Percentiles rank a stretch among this genome's conserved stretches.
Evolutionary conservation across 64 coral and sea anemone genomes (phyloP).

Genomic region (Stichodactyla helianthus): DNA sequence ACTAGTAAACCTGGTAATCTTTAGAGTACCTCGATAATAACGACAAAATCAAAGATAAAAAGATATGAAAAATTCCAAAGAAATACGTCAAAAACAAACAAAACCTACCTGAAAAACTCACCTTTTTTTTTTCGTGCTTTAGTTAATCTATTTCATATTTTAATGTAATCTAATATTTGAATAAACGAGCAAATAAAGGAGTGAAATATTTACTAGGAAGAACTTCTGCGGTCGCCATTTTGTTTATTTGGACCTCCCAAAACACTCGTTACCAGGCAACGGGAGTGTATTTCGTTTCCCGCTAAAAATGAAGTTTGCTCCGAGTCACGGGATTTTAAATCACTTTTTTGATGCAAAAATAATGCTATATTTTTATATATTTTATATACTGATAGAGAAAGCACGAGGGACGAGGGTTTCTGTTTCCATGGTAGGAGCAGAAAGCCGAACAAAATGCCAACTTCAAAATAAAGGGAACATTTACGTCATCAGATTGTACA

Average conservation of each 20-base stretch:
- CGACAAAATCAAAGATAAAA: background rate
- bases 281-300: background rate
- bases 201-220: background rate
- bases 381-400: too few species aligned
- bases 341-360: too few species aligned
- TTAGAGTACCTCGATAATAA: background rate
- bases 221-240: background rate
- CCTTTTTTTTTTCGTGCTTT: background rate
- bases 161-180: background rate
- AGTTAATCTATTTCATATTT: background rate
- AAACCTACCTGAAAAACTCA: background rate
- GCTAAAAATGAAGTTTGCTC: background rate
- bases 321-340: too few species aligned
- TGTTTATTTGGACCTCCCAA: background rate
- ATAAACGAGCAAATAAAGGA: background rate
- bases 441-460: too few species aligned
- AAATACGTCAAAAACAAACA: background rate
- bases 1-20: background rate
- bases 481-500: too few species aligned
- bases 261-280: constrained; percentile 13
- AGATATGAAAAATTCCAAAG: background rate
- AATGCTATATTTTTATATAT: too few species aligned
- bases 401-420: too few species aligned
- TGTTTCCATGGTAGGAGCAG: too few species aligned
- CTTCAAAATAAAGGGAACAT: too few species aligned